Percentiles rank a stretch among this genome's conserved stretches.
Conservation (phyloP, 2,888 invertebrate genomes). For the Tenthredo livida region DNA sequence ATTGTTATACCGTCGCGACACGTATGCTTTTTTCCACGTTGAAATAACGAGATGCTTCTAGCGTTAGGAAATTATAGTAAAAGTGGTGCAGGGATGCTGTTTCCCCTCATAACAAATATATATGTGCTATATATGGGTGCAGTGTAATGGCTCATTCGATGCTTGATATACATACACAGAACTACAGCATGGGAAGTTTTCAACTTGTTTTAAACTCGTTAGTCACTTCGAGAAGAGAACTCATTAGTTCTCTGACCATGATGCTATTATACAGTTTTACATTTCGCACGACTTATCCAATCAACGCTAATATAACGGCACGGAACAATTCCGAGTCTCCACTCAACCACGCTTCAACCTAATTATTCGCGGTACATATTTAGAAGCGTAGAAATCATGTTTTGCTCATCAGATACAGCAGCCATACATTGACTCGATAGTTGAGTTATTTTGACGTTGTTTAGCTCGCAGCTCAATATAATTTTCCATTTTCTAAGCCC, state of each 20-base stretch:
- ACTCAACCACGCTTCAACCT: not conserved
- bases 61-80: not conserved
- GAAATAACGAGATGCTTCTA: not conserved
- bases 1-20: not conserved
- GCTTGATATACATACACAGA: not conserved
- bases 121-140: not conserved
- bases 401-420: too few relatives aligned
- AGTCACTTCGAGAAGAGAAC: conserved; percentile 37
- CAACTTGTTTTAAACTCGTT: conserved; percentile 27
- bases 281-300: conserved; percentile 33
- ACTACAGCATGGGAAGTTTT: conserved; percentile 1
- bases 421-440: not conserved
- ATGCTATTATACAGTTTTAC: not conserved
- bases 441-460: not conserved
- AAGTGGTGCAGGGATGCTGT: not conserved
- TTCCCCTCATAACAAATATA: not conserved
- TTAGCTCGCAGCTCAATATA: not conserved
- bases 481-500: not conserved
- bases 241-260: conserved; percentile 21
- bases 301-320: conserved; percentile 18
- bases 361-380: not conserved
- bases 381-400: not conserved
- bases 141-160: not conserved
- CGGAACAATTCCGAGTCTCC: conserved; percentile 3
- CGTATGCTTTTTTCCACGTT: not conserved